These are phyloP conservation scores for Erpetoichthys calabaricus DNA, from an alignment of 2,797 vertebrate species.

Conservation along the genomic window DNA sequence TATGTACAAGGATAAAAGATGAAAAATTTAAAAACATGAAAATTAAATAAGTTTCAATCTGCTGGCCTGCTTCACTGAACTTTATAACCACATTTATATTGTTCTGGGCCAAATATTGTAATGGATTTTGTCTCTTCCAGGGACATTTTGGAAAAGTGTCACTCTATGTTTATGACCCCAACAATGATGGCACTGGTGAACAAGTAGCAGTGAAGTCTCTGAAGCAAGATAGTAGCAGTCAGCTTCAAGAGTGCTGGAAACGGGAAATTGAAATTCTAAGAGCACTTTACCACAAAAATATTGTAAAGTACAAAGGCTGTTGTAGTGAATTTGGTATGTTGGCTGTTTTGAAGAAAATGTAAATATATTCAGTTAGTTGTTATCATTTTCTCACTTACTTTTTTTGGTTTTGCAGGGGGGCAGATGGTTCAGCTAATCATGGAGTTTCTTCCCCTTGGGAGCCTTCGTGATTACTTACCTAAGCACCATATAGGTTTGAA, in stretches of 20 bases:
- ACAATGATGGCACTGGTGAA: slow-evolving; percentile 77
- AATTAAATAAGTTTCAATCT: too few relatives aligned
- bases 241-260: slow-evolving; percentile 58
- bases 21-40: too few relatives aligned
- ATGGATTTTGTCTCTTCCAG: slow-evolving; percentile 29
- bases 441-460: slow-evolving; percentile 83
- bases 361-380: background rate
- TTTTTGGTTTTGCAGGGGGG: slow-evolving; percentile 48
- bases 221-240: slow-evolving; percentile 57
- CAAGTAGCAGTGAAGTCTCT: slow-evolving; percentile 79
- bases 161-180: slow-evolving; percentile 75
- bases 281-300: slow-evolving; percentile 73
- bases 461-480: slow-evolving; percentile 71
- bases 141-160: slow-evolving; percentile 88
- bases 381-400: slow-evolving; percentile 4
- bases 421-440: slow-evolving; percentile 82
- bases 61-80: too few relatives aligned
- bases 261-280: slow-evolving; percentile 82
- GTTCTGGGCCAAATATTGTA: too few relatives aligned
- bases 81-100: too few relatives aligned
- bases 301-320: slow-evolving; percentile 88
- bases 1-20: too few relatives aligned
- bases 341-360: background rate
- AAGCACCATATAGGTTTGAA: slow-evolving; percentile 47
- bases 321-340: slow-evolving; percentile 71